Base-by-base conservation (phyloP, 2,113 vertebrate species). In the Morone saxatilis region DNA sequence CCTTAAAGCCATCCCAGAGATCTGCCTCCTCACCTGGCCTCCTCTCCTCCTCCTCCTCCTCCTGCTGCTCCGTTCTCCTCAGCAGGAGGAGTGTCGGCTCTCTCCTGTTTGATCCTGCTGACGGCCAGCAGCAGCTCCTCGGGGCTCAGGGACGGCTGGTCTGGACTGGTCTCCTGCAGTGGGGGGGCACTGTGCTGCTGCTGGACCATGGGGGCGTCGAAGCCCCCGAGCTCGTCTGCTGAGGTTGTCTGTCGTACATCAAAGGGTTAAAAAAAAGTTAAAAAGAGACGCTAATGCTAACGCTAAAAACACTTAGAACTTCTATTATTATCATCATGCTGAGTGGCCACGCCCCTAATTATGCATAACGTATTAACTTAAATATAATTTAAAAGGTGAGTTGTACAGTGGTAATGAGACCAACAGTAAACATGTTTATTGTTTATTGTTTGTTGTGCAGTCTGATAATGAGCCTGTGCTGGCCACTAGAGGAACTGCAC, bases 31-130 rank as follows among this genome's bases (percentile, higher is more conserved):
- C 61, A 91, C 93, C 94, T 93, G 65, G 71, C 65, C 41, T 92
- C 68, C 67, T 88, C 47, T 71, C 68, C 83, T 96, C 91, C 89
- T 96, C 73, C 84, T 94, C 56, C 0, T 94, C 89, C 57, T 95
- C 83, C 82, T 95, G 87, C 87, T 96, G 25, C 75, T 81, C 81
- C 2, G 82, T 88, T 0, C 57, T 91, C 86, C 67, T 89, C 84
- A 1, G 75, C 70, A 5, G 88, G 89, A 38, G 96, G 96, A 25
- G 96, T 95, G 94, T 99, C 97, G n/a, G 94, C 96, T 75, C 91
- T 69, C 92, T 99, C 98, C 10, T 98, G 97, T 78, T 99, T 99
- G 92, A 99, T 98, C 0, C 97, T 95, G 69, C 97, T 93, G 95
- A 96, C 80, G 86, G 97, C 91, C 87, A 94, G 66, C 88, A 97